Base-by-base conservation (phyloP, 2,888 invertebrate species). In the Scaptomyza polygonia region DNA sequence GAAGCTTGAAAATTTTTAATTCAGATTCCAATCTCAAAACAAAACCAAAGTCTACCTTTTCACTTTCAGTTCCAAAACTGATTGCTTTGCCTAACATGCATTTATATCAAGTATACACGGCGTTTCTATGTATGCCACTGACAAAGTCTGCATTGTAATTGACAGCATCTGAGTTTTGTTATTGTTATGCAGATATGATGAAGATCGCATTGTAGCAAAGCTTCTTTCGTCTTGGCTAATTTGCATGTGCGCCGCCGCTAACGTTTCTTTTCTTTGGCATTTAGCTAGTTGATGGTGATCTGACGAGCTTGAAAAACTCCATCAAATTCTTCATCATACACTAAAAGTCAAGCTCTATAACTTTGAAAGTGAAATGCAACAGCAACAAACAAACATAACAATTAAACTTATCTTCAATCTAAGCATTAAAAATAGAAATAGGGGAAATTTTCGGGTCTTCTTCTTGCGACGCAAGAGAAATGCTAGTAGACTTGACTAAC, bases 201-300 rank as follows among this genome's bases (percentile, higher is more conserved):
- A 9, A 3, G 63, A 48, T 40, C 40, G 45, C 53, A 66, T 48
- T 65, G 67, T 65, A n/a, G n/a, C n/a, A n/a, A n/a, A n/a, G 39
- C 57, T 52, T 54, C 39, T 67, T 61, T 65, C n/a, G 45, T 29
- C 29, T 51, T 61, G 54, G 49, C 68, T 68, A 72, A 85, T 83
- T 83, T 83, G 75, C 82, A 85, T 83, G 67, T 81, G 82, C 25
- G 61, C 85, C 81, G 84, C 81, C 81, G 81, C 81, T 71, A 74
- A 53, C 82, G 79, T 78, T 76, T 84, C 73, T 58, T 79, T 81
- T 81, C 80, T 47, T 71, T 78, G 61, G 83, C 77, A 69, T 74
- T 68, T 70, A 39, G 63, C 59, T 76, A 78, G 81, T 72, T 65
- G 73, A 74, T 77, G 77, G 59, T 56, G 69, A 84, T 84, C 69